These are phyloP conservation scores for Oxyura jamaicensis DNA, from an alignment of 2,113 vertebrate genomes.

Conservation along the genomic window DNA sequence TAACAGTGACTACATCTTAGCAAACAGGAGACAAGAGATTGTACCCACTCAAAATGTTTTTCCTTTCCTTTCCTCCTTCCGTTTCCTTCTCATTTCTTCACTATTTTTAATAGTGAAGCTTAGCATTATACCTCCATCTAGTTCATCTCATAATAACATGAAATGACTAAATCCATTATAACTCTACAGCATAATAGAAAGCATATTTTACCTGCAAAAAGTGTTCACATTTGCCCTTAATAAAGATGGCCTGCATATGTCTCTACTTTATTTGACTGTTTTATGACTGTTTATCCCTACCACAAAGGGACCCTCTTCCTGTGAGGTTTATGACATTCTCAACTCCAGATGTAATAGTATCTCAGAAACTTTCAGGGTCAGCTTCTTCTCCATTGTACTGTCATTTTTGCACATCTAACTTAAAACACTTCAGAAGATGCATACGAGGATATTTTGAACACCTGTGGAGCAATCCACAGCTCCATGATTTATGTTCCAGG, in stretches of 20 bases:
- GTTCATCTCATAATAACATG: background rate
- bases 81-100: too few species aligned
- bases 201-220: background rate
- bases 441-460: background rate
- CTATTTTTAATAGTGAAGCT: background rate
- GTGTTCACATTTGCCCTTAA: background rate
- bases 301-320: background rate
- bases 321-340: background rate
- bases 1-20: background rate
- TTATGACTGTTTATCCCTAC: background rate
- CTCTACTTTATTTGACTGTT: background rate
- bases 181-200: background rate
- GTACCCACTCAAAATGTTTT: background rate
- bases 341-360: background rate
- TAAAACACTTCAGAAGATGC: background rate
- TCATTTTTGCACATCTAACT: background rate
- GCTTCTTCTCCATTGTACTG: background rate
- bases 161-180: background rate
- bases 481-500: background rate
- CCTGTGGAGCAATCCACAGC: background rate
- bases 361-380: background rate
- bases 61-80: too few species aligned
- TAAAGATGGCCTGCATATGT: background rate
- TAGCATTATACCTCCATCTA: background rate
- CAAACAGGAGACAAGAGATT: background rate